phyloP scores from a whole-genome alignment of 1,140 invertebrate species.

The Drosophila tristis region DNA sequence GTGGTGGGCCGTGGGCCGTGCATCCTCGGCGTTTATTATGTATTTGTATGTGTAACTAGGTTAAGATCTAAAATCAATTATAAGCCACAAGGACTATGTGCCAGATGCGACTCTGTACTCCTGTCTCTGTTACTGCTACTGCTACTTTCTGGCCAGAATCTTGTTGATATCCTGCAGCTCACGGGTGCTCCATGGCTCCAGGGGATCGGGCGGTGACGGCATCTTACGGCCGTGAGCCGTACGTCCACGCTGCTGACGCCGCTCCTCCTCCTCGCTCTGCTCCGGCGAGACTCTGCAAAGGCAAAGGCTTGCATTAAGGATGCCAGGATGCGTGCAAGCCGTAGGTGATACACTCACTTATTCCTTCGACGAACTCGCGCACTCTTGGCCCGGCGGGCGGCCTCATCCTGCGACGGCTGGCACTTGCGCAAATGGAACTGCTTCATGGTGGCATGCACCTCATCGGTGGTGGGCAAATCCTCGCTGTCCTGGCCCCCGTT shows the following conservation, averaged over 20 bases:
- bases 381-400: conserved; percentile 73
- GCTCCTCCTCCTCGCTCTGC: conserved; percentile 47
- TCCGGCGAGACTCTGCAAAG: conserved; percentile 63
- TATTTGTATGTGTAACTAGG: conserved; percentile 54
- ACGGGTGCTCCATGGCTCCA: conserved; percentile 90
- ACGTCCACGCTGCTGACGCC: conserved; percentile 37
- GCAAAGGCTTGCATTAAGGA: not conserved
- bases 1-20: not conserved
- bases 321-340: too few relatives aligned
- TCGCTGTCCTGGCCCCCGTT: conserved; percentile 67
- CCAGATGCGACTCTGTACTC: conserved; percentile 7
- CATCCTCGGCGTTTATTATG: conserved; percentile 35
- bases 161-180: conserved; percentile 90
- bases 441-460: conserved; percentile 83
- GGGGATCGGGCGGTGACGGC: conserved; percentile 86
- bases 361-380: conserved; percentile 72
- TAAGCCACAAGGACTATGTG: conserved; percentile 56
- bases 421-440: conserved; percentile 80
- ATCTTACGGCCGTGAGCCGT: conserved; percentile 71
- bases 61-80: conserved; percentile 54
- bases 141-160: conserved; percentile 85
- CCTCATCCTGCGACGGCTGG: conserved; percentile 75
- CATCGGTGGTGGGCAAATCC: conserved; percentile 73
- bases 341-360: conserved; percentile 49
- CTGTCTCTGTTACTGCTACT: not conserved